Base-by-base conservation (phyloP, 2,888 invertebrate genomes). In the Agyllia agylla region DNA sequence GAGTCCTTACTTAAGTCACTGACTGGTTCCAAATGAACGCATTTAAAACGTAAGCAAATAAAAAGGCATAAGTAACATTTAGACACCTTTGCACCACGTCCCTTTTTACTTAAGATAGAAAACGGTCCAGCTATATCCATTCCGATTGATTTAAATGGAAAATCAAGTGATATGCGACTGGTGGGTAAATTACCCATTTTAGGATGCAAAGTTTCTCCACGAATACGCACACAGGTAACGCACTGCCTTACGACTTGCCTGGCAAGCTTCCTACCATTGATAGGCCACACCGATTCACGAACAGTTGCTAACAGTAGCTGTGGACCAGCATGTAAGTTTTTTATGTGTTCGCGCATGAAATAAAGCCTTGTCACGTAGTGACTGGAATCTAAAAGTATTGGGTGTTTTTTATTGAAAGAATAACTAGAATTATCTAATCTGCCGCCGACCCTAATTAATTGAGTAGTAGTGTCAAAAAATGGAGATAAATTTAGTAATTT, bases 371-470 rank as follows among this genome's bases (percentile, higher is more conserved):
- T 85, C 24, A 85, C 49, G 13, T 33, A 8, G 24, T 85, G 85
- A n/a, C 30, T 11, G 2, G 84, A 31, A 75, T 75, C 27, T 6
- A 84, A 15, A 9, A 84, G 30, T n/a, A 75, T 84, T 20, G 70
- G 87, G 38, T 84, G 38, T 57, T 84, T 77, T 30, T 35, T 85
- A 0, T 64, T 64, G 8, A 57, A 85, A 17, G 57, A 13, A 33
- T 35, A 78, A 3, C n/a, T 17, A 5, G 84, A 78, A 38, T 30
- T 57, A 20, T 38, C 20, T n/a, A 85, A 38, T 3, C 79, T 79
- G 2, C 85, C 85, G n/a, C 85, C 85, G 6, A 85, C 85, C 2
- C 85, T 64, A 85, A 85, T 85, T 70, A 70, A 27, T 70, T 70
- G 27, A 15, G 27, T 27, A 17, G 27, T 20, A 20, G n/a, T 57